These are phyloP conservation scores for Murina feae DNA, from an alignment of 2,113 vertebrate genomes.

Conservation along the genomic window DNA sequence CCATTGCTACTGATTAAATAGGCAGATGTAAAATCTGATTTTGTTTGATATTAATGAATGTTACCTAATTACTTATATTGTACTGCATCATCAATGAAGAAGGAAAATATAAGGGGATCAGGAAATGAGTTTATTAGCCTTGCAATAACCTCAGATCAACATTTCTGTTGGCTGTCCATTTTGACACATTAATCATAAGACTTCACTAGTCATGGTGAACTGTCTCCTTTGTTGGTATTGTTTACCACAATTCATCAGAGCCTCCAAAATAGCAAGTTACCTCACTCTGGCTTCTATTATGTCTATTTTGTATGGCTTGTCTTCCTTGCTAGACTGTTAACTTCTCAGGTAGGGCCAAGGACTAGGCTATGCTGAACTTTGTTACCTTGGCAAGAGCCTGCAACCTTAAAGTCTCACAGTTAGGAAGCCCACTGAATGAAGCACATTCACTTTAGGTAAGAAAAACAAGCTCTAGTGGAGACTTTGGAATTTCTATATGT, in stretches of 20 bases:
- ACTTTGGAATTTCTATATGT: neutral
- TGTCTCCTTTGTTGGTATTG: neutral
- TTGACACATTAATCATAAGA: no score
- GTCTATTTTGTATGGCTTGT: neutral
- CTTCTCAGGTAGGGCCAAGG: neutral
- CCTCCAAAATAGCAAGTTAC: neutral
- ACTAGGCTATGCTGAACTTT: neutral
- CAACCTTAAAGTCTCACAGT: neutral
- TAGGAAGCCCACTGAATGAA: neutral
- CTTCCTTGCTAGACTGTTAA: neutral
- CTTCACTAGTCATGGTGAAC: neutral
- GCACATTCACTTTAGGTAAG: neutral
- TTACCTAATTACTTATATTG: neutral
- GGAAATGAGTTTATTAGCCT: neutral
- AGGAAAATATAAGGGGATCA: neutral
- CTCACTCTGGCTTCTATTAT: neutral
- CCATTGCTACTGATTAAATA: neutral
- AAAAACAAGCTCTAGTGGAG: neutral
- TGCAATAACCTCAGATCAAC: neutral
- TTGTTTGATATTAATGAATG: constrained; percentile 26
- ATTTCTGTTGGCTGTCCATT: neutral
- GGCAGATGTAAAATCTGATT: constrained; percentile 7
- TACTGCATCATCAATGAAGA: neutral
- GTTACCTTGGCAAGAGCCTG: neutral
- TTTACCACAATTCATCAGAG: neutral